Conservation (phyloP, 2,113 vertebrate species). For the Empidonax alnorum region DNA sequence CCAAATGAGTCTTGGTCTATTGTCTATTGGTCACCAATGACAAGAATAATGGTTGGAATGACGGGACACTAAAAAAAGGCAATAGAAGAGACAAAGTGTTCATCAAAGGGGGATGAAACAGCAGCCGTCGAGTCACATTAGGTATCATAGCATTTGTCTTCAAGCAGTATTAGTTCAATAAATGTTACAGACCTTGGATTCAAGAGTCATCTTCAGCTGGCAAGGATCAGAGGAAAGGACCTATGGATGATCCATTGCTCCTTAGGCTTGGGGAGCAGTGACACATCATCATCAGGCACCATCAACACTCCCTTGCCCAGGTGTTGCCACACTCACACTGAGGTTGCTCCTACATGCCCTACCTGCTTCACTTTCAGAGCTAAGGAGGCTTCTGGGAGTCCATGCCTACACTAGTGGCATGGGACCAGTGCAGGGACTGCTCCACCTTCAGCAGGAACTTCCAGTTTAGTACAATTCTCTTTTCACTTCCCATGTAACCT, state of each 20-base stretch:
- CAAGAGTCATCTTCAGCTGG: neutral
- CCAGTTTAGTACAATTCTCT: neutral
- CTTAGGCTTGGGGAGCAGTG: neutral
- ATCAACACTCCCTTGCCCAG: neutral
- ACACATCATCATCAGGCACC: neutral
- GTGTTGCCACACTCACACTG: neutral
- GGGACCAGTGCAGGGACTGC: neutral
- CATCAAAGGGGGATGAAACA: neutral
- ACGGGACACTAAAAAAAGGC: neutral
- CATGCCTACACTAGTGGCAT: fast-evolving
- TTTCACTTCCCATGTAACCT: neutral
- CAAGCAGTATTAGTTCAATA: neutral
- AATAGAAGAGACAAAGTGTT: neutral
- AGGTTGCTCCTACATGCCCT: neutral
- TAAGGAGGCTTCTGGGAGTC: neutral
- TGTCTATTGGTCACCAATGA: neutral
- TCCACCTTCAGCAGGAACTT: neutral
- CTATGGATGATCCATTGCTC: neutral
- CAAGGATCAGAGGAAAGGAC: neutral
- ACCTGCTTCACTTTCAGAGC: neutral
- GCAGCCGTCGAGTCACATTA: neutral
- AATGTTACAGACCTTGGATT: neutral
- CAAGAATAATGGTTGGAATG: neutral
- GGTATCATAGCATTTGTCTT: neutral
- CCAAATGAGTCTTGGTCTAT: neutral